Percentiles rank a stretch among this genome's conserved stretches.
Evolutionary conservation across 2,113 vertebrate genomes (phyloP).

Genomic region (Ibidorhyncha struthersii): DNA sequence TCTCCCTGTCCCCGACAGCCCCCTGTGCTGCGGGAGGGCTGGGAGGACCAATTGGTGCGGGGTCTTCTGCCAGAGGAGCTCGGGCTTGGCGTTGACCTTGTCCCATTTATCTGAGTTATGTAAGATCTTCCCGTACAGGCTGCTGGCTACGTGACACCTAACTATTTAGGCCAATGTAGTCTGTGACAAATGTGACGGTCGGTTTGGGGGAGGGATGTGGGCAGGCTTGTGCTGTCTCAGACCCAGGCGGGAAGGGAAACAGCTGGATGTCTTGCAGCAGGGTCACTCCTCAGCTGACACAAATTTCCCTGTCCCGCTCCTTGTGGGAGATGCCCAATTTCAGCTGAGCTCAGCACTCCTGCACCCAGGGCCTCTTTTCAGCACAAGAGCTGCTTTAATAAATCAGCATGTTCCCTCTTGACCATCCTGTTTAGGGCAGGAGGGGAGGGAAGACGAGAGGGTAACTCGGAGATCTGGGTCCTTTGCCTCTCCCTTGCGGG

Average conservation of each 20-base stretch:
- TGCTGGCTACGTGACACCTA: conserved; percentile 42
- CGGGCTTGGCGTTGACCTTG: background rate
- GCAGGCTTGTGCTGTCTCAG: background rate
- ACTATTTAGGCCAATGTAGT: conserved; percentile 43
- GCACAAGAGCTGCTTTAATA: conserved; percentile 23
- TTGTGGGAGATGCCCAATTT: conserved; percentile 58
- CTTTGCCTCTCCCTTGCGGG: background rate
- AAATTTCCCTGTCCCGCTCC: background rate
- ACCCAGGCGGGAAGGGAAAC: conserved; percentile 28
- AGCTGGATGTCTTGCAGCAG: conserved; percentile 3
- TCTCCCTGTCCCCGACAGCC: background rate
- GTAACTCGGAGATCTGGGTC: background rate
- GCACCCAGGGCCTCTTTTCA: conserved; percentile 45
- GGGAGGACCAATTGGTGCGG: background rate
- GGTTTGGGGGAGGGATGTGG: conserved; percentile 17
- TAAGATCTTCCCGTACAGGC: conserved; percentile 25
- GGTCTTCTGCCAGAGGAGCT: conserved; percentile 1
- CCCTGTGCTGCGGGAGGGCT: background rate
- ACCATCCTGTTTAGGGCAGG: background rate
- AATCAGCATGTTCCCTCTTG: conserved; percentile 25
- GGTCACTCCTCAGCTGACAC: conserved; percentile 58
- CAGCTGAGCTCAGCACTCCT: conserved; percentile 62
- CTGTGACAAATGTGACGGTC: conserved; percentile 52
- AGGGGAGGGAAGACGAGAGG: background rate
- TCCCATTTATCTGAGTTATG: conserved; percentile 50